Evolutionary conservation across 2,888 invertebrate species (phyloP).

Genomic region (Caradrina clavipalpis): DNA sequence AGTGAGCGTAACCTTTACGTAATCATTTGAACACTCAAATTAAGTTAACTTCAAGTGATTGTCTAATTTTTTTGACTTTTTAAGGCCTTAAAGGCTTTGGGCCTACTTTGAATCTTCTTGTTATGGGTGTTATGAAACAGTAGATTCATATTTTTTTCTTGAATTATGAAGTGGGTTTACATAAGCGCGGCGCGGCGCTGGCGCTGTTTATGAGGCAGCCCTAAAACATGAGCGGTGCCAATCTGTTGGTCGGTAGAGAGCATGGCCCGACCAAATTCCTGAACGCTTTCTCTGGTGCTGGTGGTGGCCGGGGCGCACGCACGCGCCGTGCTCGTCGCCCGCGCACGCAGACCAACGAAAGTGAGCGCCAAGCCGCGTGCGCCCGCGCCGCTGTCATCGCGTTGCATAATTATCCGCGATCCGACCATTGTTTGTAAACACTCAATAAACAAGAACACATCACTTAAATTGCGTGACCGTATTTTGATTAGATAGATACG

Average conservation of each 20-base stretch:
- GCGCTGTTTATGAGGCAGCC: conserved; percentile 48
- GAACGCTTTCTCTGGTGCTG: conserved; percentile 87
- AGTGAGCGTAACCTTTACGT: conserved; percentile 7
- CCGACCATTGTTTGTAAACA: conserved; percentile 90
- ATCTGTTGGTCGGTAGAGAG: conserved; percentile 71
- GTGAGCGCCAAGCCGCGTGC: conserved; percentile 83
- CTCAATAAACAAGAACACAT: conserved; percentile 80
- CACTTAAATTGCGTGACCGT: conserved; percentile 82
- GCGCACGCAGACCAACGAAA: conserved; percentile 84
- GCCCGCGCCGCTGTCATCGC: conserved; percentile 83
- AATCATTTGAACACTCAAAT: conserved; percentile 17
- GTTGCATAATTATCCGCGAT: conserved; percentile 89
- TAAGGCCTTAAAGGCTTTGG: background rate
- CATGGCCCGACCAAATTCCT: conserved; percentile 87
- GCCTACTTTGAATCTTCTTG: background rate
- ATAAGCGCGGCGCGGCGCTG: background rate
- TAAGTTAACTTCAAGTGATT: conserved; percentile 14
- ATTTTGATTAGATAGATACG: conserved; percentile 78
- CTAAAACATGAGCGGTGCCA: conserved; percentile 65
- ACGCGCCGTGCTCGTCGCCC: conserved; percentile 53
- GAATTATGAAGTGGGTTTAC: conserved; percentile 6
- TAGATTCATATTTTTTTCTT: background rate
- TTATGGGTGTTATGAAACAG: conserved; percentile 16
- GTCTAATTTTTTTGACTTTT: conserved; percentile 1
- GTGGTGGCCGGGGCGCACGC: conserved; percentile 67